phyloP scores from a whole-genome alignment of 1,140 invertebrate species.

The Laupala kohalensis region DNA sequence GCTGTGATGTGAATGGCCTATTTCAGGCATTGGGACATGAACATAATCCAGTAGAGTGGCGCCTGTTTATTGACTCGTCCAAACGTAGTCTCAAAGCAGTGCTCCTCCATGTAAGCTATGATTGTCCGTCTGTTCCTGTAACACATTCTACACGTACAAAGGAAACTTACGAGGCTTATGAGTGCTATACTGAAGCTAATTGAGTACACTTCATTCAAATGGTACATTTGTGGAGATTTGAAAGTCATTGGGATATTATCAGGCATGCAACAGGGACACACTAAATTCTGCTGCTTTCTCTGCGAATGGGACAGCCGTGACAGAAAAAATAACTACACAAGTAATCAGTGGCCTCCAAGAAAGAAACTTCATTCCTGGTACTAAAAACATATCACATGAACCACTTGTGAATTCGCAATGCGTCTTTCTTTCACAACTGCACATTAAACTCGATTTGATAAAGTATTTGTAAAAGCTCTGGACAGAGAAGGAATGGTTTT shows the following conservation, averaged over 20 bases:
- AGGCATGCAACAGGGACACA: conserved; percentile 25
- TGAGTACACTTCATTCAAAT: too few relatives aligned
- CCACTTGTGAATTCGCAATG: conserved; percentile 18
- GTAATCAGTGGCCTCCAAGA: conserved; percentile 18
- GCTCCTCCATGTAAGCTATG: too few relatives aligned
- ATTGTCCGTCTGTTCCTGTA: too few relatives aligned
- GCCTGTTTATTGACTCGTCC: too few relatives aligned
- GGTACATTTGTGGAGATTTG: conserved; percentile 22
- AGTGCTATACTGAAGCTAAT: too few relatives aligned
- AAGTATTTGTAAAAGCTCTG: conserved; percentile 27
- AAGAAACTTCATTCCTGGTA: conserved; percentile 15
- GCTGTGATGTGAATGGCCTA: too few relatives aligned
- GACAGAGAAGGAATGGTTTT: conserved; percentile 17
- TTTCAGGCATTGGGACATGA: too few relatives aligned
- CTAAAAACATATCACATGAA: conserved; percentile 20
- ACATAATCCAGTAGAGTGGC: too few relatives aligned
- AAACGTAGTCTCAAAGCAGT: too few relatives aligned
- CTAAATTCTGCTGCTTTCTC: conserved; percentile 26
- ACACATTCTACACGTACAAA: too few relatives aligned
- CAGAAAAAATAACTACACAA: conserved; percentile 17
- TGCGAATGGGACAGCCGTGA: conserved; percentile 23
- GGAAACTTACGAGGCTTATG: too few relatives aligned
- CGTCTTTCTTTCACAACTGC: conserved; percentile 23
- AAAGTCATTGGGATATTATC: conserved; percentile 19
- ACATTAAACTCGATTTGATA: conserved; percentile 26